These are phyloP conservation scores for Chrysolina haemoptera DNA, from an alignment of 2,888 invertebrate genomes.

Conservation along the genomic window DNA sequence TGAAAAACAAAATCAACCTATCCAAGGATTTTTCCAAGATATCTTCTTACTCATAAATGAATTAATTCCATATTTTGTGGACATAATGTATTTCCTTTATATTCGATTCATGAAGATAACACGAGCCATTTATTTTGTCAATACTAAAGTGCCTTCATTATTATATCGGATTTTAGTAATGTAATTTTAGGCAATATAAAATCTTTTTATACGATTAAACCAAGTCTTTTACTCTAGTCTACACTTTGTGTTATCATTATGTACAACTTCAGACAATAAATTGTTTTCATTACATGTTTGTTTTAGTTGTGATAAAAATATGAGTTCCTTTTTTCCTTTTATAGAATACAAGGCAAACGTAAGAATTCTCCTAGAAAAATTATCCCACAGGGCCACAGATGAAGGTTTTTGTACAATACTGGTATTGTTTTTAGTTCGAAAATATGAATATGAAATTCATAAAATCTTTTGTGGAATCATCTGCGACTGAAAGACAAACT, in stretches of 20 bases:
- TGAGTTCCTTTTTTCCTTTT: neutral
- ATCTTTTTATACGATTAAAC: constrained; percentile 9
- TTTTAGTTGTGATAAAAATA: neutral
- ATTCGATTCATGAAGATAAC: constrained; percentile 35
- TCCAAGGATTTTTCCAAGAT: too few relatives aligned
- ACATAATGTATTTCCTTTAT: neutral
- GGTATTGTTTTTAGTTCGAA: too few relatives aligned
- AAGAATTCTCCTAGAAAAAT: too few relatives aligned
- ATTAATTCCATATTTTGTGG: too few relatives aligned
- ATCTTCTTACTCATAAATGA: too few relatives aligned
- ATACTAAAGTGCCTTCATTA: constrained; percentile 37
- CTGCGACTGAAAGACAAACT: too few relatives aligned
- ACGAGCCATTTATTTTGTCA: constrained; percentile 36
- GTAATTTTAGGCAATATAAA: constrained; percentile 15
- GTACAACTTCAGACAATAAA: constrained; percentile 20
- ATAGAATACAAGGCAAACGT: too few relatives aligned
- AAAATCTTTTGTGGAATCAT: too few relatives aligned
- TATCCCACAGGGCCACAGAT: too few relatives aligned
- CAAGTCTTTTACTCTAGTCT: constrained; percentile 16
- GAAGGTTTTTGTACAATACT: too few relatives aligned
- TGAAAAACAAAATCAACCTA: too few relatives aligned
- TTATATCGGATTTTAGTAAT: constrained; percentile 7
- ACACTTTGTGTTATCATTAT: constrained; percentile 18
- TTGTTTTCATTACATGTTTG: constrained; percentile 8
- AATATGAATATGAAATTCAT: too few relatives aligned